A percentile compares a stretch with the other conserved stretches of the same genome.
phyloP scores from a whole-genome alignment of 2,113 vertebrate species.

The Onychostruthus taczanowskii region DNA sequence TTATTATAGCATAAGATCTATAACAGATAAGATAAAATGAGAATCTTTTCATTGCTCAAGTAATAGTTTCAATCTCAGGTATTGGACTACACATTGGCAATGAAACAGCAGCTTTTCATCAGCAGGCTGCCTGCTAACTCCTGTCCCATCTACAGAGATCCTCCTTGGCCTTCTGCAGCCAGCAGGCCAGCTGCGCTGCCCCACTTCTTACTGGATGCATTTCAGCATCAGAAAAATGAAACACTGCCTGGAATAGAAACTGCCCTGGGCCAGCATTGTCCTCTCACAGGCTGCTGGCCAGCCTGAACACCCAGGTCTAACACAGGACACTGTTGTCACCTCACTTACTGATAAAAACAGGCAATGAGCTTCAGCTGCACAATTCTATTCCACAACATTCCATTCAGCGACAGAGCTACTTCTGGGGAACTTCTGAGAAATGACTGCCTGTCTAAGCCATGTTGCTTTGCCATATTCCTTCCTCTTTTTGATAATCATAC shows the following conservation, averaged over 20 bases:
- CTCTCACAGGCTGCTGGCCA: not conserved
- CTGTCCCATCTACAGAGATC: not conserved
- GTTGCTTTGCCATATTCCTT: not conserved
- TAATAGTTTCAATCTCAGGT: constrained; percentile 13
- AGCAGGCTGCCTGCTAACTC: not conserved
- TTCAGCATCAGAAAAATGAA: not conserved
- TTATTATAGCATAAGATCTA: constrained; percentile 30
- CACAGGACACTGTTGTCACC: not conserved
- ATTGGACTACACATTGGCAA: not conserved
- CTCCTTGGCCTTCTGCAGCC: not conserved
- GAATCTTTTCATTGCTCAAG: not conserved
- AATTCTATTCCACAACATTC: not conserved
- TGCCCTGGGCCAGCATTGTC: not conserved
- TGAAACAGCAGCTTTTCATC: not conserved
- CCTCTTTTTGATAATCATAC: not conserved
- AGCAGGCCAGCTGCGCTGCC: not conserved
- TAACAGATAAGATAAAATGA: constrained; percentile 28
- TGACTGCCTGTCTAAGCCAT: not conserved
- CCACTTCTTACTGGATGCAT: not conserved
- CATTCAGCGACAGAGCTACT: not conserved
- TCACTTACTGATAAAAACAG: not conserved
- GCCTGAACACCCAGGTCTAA: not conserved
- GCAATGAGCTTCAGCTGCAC: not conserved
- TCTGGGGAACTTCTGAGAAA: not conserved
- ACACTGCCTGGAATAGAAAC: not conserved